Conservation (phyloP, 2,113 vertebrate species). For the Spea bombifrons region DNA sequence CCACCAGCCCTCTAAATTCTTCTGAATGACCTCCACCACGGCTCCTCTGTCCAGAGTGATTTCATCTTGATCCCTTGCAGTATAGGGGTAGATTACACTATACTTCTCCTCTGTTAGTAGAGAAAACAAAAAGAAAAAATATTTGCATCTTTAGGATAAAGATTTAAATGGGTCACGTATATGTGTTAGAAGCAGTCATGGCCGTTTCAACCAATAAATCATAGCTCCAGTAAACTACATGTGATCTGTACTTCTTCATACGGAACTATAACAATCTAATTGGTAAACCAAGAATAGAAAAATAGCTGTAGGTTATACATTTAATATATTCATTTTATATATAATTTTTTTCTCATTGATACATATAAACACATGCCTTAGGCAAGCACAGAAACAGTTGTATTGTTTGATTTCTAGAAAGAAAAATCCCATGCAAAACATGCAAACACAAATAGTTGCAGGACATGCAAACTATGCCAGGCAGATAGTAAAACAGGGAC, state of each 20-base stretch:
- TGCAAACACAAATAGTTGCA: slow-evolving; percentile 40
- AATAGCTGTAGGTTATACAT: background rate
- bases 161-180: background rate
- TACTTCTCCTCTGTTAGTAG: slow-evolving; percentile 86
- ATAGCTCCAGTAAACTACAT: background rate
- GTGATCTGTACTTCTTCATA: background rate
- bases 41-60: slow-evolving; percentile 90
- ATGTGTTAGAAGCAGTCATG: background rate
- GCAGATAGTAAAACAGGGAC: slow-evolving; percentile 49
- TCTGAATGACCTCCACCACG: slow-evolving; percentile 92
- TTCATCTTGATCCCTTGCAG: slow-evolving; percentile 89
- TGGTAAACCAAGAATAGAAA: background rate
- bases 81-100: slow-evolving; percentile 86
- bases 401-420: background rate
- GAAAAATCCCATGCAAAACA: slow-evolving; percentile 57
- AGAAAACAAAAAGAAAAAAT: background rate
- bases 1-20: slow-evolving; percentile 99
- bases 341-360: background rate
- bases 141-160: background rate
- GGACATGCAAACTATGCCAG: slow-evolving; percentile 59
- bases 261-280: background rate
- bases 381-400: background rate
- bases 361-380: slow-evolving; percentile 18
- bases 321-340: background rate
- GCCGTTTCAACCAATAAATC: background rate